These are phyloP conservation scores for Apostichopus japonicus DNA, from an alignment of 35 echinoderm and acorn worm species.

Conservation along the genomic window DNA sequence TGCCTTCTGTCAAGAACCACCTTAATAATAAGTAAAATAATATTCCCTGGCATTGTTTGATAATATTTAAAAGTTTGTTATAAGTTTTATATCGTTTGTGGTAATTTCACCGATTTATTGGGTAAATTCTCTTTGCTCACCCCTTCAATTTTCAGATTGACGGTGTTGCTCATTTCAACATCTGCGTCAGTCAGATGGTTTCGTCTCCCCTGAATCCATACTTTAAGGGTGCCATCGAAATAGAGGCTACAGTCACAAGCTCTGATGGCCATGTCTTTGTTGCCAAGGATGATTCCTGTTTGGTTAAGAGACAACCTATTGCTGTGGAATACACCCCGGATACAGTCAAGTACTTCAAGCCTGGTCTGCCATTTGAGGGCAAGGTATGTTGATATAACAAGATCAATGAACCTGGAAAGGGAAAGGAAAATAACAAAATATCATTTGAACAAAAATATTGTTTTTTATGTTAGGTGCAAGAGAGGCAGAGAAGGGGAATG, in stretches of 20 bases:
- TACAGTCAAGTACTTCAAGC: conserved; percentile 91
- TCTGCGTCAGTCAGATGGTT: conserved; percentile 75
- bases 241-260: conserved; percentile 92
- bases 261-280: conserved; percentile 82
- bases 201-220: conserved; percentile 53
- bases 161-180: conserved; percentile 76
- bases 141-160: conserved; percentile 68
- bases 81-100: no score
- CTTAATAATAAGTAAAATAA: background rate
- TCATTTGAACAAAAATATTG: no score
- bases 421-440: no score
- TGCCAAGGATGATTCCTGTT: conserved; percentile 85
- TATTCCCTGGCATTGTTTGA: background rate
- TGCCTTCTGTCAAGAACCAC: no score
- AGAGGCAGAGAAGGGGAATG: no score
- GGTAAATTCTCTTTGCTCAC: no score
- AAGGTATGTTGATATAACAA: conserved; percentile 65
- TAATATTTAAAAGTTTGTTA: no score
- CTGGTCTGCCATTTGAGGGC: conserved; percentile 88
- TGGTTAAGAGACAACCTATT: conserved; percentile 79
- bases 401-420: no score
- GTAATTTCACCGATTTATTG: background rate
- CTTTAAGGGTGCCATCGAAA: conserved; percentile 83
- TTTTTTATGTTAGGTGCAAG: no score
- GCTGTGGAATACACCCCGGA: conserved; percentile 77